Percentiles rank a stretch among this genome's conserved stretches.
Evolutionary conservation across 2,797 vertebrate species (phyloP).

Genomic region (Spinus pinus): DNA sequence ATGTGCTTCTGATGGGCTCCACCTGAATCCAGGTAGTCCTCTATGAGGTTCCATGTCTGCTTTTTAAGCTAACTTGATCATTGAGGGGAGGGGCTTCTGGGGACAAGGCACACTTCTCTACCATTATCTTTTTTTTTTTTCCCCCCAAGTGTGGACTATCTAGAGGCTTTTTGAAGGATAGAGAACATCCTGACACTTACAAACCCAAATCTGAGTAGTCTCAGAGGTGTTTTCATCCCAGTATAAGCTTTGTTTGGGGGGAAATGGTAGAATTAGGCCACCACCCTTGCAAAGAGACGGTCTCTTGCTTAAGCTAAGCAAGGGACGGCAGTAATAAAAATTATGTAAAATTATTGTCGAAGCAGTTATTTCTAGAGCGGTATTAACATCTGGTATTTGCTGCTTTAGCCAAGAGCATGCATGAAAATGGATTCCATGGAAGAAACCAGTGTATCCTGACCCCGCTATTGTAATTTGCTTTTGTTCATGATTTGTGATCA

Average conservation of each 20-base stretch:
- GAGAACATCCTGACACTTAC: not conserved
- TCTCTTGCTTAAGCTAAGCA: not conserved
- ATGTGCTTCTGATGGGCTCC: not conserved
- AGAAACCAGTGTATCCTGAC: not conserved
- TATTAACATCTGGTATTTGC: not conserved
- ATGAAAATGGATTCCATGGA: not conserved
- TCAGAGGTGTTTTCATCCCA: not conserved
- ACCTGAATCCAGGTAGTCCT: not conserved
- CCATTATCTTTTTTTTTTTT: not conserved
- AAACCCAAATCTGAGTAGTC: not conserved
- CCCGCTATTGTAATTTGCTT: not conserved
- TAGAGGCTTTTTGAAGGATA: not conserved
- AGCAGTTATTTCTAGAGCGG: not conserved
- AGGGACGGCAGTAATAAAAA: accelerated
- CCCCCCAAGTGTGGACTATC: not conserved
- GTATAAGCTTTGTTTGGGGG: not conserved
- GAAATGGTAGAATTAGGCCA: not conserved
- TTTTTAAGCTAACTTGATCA: not conserved
- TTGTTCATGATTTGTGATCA: not conserved
- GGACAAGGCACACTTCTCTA: not conserved
- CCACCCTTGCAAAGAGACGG: not conserved
- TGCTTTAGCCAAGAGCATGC: not conserved
- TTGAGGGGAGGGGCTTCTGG: not conserved
- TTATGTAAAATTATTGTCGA: not conserved
- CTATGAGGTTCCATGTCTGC: not conserved